Base-by-base conservation (phyloP, 2,113 vertebrate species). In the Rhabdomys dilectus region DNA sequence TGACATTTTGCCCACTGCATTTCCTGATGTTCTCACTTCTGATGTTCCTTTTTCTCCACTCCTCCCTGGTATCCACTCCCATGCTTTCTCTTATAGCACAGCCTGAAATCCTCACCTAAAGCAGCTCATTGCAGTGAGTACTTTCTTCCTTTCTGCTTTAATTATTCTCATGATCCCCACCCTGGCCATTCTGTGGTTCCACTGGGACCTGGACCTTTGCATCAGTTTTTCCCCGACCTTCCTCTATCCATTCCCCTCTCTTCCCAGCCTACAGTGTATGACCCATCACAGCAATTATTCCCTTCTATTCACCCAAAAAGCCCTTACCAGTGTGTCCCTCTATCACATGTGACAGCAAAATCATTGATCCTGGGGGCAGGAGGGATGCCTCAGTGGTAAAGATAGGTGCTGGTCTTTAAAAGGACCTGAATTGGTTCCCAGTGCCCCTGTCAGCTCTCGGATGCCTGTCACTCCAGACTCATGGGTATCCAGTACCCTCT, bases 1-100 rank as follows among this genome's bases (percentile, higher is more conserved):
- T 36, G 78, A 70, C 29, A 80, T 29, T 48, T 89, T 94, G 76
- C 64, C 36, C 56, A 78, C 85, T 92, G 45, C 17, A 10, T 84
- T 93, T 89, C 70, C 89, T 88, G 53, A 60, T 64, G n/a, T 56
- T 53, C 56, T 95, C 58, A 77, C 31, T 11, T 88, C n/a, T 36
- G 34, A 0, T 66, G 64, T 84, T 36, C 26, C 42, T 45, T 93
- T 92, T 73, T 45, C 58, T 64, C 45, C 26, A 56, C 24, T 56
- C 62, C 36, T 60, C 7, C 21, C 73, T 15, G 68, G 82, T 51
- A 51, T 19, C 10, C 29, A 75, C 45, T 62, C n/a, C 51, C 64
- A 22, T 42, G 39, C 36, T 80, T 53, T 39, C 39, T 88, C 48
- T 68, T 31, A 26, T 22, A n/a, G 22, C 29, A 10, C 53, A 21